Evolutionary conservation across 1,140 invertebrate genomes (phyloP).

Genomic region (Rhysida immarginata): DNA sequence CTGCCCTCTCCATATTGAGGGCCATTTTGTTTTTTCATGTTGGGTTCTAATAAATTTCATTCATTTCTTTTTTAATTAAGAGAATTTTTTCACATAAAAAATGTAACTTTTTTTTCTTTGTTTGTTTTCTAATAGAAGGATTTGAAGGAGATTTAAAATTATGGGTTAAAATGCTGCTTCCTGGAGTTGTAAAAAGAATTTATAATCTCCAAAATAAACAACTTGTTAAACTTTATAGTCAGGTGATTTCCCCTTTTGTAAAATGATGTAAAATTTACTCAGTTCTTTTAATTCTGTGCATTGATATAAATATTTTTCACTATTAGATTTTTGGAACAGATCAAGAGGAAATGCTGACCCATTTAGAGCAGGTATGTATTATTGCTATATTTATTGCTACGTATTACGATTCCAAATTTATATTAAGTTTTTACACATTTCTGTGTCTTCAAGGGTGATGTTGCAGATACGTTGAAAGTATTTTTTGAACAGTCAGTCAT

Average conservation of each 20-base stretch:
- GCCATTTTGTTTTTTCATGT: no score
- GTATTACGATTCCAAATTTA: no score
- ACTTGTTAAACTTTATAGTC: slow-evolving; percentile 70
- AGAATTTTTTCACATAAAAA: no score
- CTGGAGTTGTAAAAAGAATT: slow-evolving; percentile 60
- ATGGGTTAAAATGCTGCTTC: slow-evolving; percentile 74
- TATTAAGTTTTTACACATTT: no score
- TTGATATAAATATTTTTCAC: no score
- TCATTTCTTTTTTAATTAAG: no score
- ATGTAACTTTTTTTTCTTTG: not conserved
- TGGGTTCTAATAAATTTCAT: no score
- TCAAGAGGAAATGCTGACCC: slow-evolving; percentile 64
- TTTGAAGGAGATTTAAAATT: slow-evolving; percentile 62
- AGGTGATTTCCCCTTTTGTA: slow-evolving; percentile 26
- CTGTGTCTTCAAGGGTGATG: slow-evolving; percentile 51
- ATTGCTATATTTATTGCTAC: not conserved
- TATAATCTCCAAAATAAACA: slow-evolving; percentile 89
- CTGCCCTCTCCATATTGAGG: no score
- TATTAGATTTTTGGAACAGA: slow-evolving; percentile 49
- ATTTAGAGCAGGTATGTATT: slow-evolving; percentile 51
- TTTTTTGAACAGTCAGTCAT: slow-evolving; percentile 55
- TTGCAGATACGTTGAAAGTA: slow-evolving; percentile 66
- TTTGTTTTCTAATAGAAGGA: slow-evolving; percentile 33
- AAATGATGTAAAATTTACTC: not conserved
- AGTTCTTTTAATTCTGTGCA: slow-evolving; percentile 2